Conservation (phyloP, 2,797 vertebrate genomes). For the Acanthurus tractus region DNA sequence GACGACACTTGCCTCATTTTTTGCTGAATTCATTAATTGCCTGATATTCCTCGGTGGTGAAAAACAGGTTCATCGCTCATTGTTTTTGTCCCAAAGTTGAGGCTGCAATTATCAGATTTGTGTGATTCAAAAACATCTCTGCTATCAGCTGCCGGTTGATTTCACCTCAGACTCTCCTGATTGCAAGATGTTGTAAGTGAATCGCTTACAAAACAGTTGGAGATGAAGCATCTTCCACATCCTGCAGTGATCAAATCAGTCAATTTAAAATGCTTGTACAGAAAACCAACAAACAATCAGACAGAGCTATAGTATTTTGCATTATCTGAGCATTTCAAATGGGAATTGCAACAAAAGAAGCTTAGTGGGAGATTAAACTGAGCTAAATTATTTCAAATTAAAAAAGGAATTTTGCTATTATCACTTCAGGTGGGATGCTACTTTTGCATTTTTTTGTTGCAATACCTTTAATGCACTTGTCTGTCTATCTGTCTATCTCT, state of each 20-base stretch:
- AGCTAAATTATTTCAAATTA: conserved; percentile 23
- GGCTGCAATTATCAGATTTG: conserved; percentile 14
- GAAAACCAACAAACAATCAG: conserved; percentile 27
- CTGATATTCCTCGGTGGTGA: conserved; percentile 3
- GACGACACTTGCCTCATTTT: conserved; percentile 3
- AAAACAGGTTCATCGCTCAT: conserved; percentile 3
- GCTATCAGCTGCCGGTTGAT: conserved; percentile 18
- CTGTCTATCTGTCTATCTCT: conserved; percentile 19
- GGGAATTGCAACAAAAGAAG: conserved; percentile 42
- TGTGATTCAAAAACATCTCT: conserved; percentile 17
- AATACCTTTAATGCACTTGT: not conserved
- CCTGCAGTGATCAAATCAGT: conserved; percentile 40
- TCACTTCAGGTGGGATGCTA: not conserved
- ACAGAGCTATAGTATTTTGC: conserved; percentile 15
- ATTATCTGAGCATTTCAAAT: conserved; percentile 20
- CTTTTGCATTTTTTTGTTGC: not conserved
- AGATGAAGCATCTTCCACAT: conserved; percentile 31
- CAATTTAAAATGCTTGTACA: conserved; percentile 21
- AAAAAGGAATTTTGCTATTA: conserved; percentile 12
- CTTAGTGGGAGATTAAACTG: conserved; percentile 9
- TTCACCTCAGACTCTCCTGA: conserved; percentile 40
- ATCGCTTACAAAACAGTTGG: conserved; percentile 37
- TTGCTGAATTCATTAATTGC: conserved; percentile 38
- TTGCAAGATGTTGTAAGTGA: conserved; percentile 31
- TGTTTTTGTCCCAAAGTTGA: conserved; percentile 15